phyloP scores from a whole-genome alignment of 2,113 vertebrate genomes.

The Grammomys dolichurus region DNA sequence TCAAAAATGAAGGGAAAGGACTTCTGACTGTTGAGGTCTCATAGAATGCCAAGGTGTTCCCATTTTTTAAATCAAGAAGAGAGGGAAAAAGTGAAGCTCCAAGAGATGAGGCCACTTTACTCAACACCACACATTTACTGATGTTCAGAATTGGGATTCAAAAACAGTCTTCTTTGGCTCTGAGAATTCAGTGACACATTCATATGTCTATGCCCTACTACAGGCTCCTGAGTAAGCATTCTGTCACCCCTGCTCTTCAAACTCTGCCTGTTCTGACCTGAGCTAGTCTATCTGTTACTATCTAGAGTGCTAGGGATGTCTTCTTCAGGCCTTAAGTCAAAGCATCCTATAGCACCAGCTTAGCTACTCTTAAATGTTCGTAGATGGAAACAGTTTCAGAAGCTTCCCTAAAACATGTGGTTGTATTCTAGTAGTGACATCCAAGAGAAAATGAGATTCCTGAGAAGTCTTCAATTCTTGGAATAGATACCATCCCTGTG shows the following conservation, averaged over 20 bases:
- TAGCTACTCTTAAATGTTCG: not conserved
- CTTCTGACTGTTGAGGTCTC: not conserved
- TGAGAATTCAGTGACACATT: not conserved
- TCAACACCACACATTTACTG: no score
- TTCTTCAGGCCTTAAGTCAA: not conserved
- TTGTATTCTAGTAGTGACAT: not conserved
- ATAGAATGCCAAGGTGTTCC: not conserved
- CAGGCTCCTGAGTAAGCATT: not conserved
- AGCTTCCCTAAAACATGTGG: not conserved
- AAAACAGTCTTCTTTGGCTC: not conserved
- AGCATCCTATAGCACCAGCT: no score
- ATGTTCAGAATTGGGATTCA: not conserved
- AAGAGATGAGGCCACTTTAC: not conserved
- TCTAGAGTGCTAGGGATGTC: not conserved
- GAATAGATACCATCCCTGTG: not conserved
- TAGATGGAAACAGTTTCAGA: not conserved
- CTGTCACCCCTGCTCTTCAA: not conserved
- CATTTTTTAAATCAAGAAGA: not conserved
- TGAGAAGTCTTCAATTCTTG: not conserved
- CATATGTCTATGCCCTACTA: not conserved
- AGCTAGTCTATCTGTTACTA: not conserved
- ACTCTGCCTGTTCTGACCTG: not conserved
- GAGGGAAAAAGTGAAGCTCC: constrained; percentile 21
- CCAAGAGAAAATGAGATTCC: not conserved
- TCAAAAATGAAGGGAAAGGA: not conserved